Conservation (phyloP, 2,888 invertebrate species). For the Homarus gammarus region DNA sequence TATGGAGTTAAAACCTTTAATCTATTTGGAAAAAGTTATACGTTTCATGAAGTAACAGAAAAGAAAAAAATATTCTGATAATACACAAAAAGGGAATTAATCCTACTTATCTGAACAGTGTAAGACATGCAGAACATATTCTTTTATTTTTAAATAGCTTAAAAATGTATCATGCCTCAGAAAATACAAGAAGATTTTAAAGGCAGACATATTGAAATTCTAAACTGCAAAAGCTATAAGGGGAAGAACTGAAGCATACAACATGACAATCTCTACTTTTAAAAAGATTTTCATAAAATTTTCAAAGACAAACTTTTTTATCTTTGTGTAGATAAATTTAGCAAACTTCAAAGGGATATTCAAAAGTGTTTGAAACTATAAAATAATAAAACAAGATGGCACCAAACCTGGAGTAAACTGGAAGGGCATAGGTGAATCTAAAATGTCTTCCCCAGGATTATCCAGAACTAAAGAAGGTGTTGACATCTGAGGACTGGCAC, state of each 20-base stretch:
- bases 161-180: conserved; percentile 41
- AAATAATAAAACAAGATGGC: background rate
- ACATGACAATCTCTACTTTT: conserved; percentile 29
- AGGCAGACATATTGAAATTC: conserved; percentile 20
- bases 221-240: conserved; percentile 33
- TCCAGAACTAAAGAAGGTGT: conserved; percentile 64
- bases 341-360: background rate
- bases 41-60: conserved; percentile 3
- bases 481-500: conserved; percentile 60
- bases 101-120: conserved; percentile 9
- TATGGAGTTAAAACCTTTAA: background rate
- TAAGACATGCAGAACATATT: conserved; percentile 41
- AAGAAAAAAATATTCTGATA: conserved; percentile 17
- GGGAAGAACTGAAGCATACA: conserved; percentile 23
- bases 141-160: conserved; percentile 19
- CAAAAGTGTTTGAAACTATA: background rate
- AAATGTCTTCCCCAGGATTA: conserved; percentile 54
- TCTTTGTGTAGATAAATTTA: background rate
- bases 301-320: background rate
- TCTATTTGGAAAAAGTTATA: background rate
- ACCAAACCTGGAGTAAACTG: conserved; percentile 69
- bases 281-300: background rate
- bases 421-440: conserved; percentile 66
- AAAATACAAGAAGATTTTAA: conserved; percentile 6
- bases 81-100: conserved; percentile 12